A percentile compares a stretch with the other conserved stretches of the same genome.
phyloP scores from a whole-genome alignment of 2,797 vertebrate genomes.

The Cryptoprocta ferox region DNA sequence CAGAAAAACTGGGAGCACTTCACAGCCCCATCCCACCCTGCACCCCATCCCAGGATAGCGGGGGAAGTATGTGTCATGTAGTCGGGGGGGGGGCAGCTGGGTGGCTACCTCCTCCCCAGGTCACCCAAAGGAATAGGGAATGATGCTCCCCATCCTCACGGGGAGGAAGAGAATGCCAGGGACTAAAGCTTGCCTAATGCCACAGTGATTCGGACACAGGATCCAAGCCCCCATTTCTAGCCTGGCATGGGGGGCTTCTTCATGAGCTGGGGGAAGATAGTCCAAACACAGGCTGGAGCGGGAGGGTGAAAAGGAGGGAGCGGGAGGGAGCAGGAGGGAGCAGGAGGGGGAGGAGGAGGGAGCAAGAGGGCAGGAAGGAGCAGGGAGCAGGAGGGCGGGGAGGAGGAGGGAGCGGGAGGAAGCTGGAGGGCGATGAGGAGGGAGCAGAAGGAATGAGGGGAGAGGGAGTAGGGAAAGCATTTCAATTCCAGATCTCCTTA shows the following conservation, averaged over 20 bases:
- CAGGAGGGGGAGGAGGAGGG: not conserved
- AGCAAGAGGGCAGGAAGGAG: no score
- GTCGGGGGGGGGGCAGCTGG: not conserved
- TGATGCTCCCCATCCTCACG: accelerated
- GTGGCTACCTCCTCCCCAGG: not conserved
- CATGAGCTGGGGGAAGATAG: not conserved
- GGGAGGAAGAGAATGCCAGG: no score
- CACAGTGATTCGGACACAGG: not conserved
- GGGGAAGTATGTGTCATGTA: not conserved
- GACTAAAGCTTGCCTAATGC: not conserved
- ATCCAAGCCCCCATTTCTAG: not conserved
- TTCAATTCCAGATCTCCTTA: not conserved
- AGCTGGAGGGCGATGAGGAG: not conserved
- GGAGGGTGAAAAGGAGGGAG: not conserved
- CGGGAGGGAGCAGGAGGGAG: no score
- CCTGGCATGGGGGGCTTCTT: not conserved
- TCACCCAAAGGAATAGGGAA: not conserved
- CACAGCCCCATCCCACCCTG: no score
- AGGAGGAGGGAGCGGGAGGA: no score
- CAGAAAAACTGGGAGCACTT: not conserved
- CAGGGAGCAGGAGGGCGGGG: not conserved
- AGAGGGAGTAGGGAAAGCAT: not conserved
- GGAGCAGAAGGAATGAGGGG: not conserved
- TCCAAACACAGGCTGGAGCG: not conserved
- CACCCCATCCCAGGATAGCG: accelerated